Evolutionary conservation across 1,140 invertebrate genomes (phyloP), one percentile per base, ranked within the genome.

Genomic region (Drosophila mayri): DNA sequence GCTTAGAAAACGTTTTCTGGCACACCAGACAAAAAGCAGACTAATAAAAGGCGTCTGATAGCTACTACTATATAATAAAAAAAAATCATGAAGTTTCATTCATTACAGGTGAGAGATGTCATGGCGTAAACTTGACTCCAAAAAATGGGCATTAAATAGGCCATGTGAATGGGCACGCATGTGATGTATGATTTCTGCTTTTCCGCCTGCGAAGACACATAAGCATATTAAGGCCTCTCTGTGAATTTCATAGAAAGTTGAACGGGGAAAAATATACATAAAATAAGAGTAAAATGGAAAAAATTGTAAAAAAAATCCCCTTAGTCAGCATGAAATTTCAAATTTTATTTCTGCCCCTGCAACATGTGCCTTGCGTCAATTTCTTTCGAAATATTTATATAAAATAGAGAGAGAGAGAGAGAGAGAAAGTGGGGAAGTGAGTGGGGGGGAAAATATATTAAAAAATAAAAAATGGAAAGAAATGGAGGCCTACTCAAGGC

Each of bases 281-380:
- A 60, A 59, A 63, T 71, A 61, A 62, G 28, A 35, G 68, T 66
- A 46, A 71, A 76, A 86, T 61, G 68, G 44, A 65, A 71, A 8
- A 52, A 52, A 30, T 9, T 30, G 9, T 35, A 35, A 25, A 55
- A 74, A 76, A 71, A 74, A 70, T 59, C 43, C 30, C 76, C 85
- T 66, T 77, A 88, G 84, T 87, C 85, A 88, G 80, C 85, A 80
- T 87, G 76, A 87, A 67, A 67, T 87, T 87, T 84, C 32, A 55
- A 64, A 75, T 79, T 79, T 74, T 49, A 64, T 77, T 74, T 38
- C 47, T 18, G 3, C 57, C 57, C 68, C 28, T 63, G 75, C 41
- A 68, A 66, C 74, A 77, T 76, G 74, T 68, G 74, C 52, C 38
- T 50, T 72, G 68, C 74, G 73, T 67, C 74, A 68, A 78, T 41